phyloP scores from a whole-genome alignment of 2,797 vertebrate genomes.

The Diceros bicornis region DNA sequence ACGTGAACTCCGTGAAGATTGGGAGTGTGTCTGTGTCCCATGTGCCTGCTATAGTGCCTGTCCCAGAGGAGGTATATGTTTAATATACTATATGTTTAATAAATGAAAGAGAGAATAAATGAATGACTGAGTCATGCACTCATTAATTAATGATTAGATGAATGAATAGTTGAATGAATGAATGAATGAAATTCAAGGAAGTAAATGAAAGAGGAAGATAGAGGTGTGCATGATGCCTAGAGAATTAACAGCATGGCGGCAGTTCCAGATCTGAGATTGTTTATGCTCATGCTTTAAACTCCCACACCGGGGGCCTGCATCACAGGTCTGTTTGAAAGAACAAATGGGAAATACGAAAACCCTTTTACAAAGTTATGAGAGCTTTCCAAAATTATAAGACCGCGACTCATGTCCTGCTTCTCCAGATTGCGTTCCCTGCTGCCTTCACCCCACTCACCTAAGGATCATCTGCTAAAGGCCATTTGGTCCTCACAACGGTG shows the following conservation, averaged over 20 bases:
- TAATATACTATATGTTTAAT: background rate
- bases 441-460: background rate
- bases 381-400: background rate
- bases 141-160: background rate
- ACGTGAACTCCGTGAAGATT: background rate
- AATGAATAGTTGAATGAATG: background rate
- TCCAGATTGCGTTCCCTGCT: background rate
- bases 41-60: background rate
- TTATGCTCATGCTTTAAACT: background rate
- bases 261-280: background rate
- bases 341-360: background rate
- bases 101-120: background rate
- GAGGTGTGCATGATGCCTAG: background rate
- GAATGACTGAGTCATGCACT: background rate
- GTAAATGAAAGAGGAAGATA: background rate
- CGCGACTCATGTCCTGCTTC: background rate
- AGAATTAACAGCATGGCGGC: fast-evolving
- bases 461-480: background rate
- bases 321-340: background rate
- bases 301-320: background rate
- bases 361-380: background rate
- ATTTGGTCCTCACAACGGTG: background rate
- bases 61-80: background rate
- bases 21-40: background rate
- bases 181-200: background rate